Percentiles rank a stretch among this genome's conserved stretches.
phyloP scores from a whole-genome alignment of 2,797 vertebrate genomes.

The Sphenodon punctatus region DNA sequence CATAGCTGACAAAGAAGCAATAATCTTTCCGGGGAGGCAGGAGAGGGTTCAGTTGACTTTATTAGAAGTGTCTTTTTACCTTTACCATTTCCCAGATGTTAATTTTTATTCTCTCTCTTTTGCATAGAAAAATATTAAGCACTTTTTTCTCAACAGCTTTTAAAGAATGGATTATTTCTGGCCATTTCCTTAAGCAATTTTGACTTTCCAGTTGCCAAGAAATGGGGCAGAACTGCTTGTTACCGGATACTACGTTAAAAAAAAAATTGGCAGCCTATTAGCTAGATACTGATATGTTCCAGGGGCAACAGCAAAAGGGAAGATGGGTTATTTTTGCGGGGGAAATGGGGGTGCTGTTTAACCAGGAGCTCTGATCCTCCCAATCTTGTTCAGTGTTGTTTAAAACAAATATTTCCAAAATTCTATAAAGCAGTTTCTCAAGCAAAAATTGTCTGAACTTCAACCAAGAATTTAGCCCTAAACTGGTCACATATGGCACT shows the following conservation, averaged over 20 bases:
- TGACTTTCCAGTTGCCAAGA: constrained; percentile 57
- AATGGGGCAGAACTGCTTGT: constrained; percentile 54
- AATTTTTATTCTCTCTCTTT: constrained; percentile 48
- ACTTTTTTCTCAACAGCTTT: background rate
- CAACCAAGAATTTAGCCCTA: background rate
- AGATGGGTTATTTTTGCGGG: background rate
- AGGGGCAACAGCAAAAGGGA: constrained; percentile 38
- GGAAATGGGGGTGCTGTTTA: constrained; percentile 38
- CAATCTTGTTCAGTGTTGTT: constrained; percentile 14
- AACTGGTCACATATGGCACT: constrained; percentile 32
- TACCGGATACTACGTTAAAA: constrained; percentile 47
- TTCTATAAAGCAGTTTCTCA: background rate
- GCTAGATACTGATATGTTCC: constrained; percentile 36
- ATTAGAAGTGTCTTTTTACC: constrained; percentile 5
- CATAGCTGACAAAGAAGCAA: constrained; percentile 41
- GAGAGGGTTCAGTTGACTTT: constrained; percentile 19
- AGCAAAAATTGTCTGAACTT: background rate
- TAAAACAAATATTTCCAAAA: constrained; percentile 33
- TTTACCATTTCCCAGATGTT: constrained; percentile 23
- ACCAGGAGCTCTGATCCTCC: constrained; percentile 28
- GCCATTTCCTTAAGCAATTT: constrained; percentile 57
- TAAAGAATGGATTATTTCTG: constrained; percentile 33
- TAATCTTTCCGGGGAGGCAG: constrained; percentile 20
- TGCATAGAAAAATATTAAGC: constrained; percentile 49
- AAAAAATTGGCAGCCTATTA: constrained; percentile 46